phyloP scores from a whole-genome alignment of 2,888 invertebrate genomes.

The Merodon equestris region DNA sequence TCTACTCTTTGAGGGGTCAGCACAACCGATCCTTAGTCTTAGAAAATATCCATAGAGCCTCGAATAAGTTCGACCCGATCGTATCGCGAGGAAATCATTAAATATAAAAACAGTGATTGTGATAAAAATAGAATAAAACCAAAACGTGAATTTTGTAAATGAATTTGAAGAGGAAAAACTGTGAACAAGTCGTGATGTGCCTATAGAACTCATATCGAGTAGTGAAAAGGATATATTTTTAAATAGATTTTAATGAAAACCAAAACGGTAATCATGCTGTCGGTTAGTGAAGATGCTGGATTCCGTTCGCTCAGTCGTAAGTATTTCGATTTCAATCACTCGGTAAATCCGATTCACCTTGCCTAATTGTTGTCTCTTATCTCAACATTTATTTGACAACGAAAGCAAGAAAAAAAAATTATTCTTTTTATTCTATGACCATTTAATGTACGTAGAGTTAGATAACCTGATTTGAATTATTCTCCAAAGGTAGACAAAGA shows the following conservation, averaged over 20 bases:
- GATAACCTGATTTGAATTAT: slow-evolving; percentile 63
- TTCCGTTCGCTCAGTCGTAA: slow-evolving; percentile 79
- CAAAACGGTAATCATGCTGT: slow-evolving; percentile 74
- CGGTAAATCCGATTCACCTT: slow-evolving; percentile 51
- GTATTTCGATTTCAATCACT: slow-evolving; percentile 67
- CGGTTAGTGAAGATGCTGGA: slow-evolving; percentile 79
- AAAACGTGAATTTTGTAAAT: no score
- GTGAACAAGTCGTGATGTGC: no score
- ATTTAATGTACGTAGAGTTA: slow-evolving; percentile 54
- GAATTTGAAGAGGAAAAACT: no score
- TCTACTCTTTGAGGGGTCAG: slow-evolving; percentile 78
- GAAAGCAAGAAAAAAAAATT: slow-evolving; percentile 25
- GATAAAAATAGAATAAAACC: neutral
- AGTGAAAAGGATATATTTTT: slow-evolving; percentile 2
- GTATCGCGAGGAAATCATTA: neutral
- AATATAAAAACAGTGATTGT: slow-evolving; percentile 58
- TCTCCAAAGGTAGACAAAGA: slow-evolving; percentile 31
- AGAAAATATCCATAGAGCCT: neutral
- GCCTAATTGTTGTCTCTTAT: slow-evolving; percentile 45
- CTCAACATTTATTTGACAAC: slow-evolving; percentile 47
- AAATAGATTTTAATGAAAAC: slow-evolving; percentile 37
- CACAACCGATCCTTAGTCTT: slow-evolving; percentile 69
- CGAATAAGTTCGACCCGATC: no score
- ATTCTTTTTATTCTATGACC: slow-evolving; percentile 40
- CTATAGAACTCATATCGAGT: neutral